These are phyloP conservation scores for Drosophila subpulchrella DNA, from an alignment of 1,140 invertebrate genomes.

Conservation along the genomic window DNA sequence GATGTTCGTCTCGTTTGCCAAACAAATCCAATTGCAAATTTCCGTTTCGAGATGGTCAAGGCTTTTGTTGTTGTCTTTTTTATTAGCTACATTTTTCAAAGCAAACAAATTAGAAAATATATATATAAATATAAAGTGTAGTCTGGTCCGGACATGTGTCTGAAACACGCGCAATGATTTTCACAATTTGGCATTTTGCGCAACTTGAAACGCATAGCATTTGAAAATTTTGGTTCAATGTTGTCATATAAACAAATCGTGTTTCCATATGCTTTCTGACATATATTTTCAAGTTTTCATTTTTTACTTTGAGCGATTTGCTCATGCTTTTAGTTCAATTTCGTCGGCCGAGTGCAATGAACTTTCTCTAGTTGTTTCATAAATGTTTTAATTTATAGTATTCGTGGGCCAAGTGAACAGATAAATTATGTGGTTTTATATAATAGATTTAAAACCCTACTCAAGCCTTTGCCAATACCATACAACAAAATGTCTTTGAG, in stretches of 20 bases:
- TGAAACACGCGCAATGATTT: slow-evolving; percentile 53
- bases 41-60: slow-evolving; percentile 63
- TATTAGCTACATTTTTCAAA: slow-evolving; percentile 53
- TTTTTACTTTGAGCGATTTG: slow-evolving; percentile 44
- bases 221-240: slow-evolving; percentile 59
- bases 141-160: slow-evolving; percentile 34
- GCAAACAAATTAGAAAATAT: slow-evolving; percentile 35
- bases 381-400: slow-evolving; percentile 4
- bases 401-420: not conserved
- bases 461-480: not conserved
- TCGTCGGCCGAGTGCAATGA: slow-evolving; percentile 63
- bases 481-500: not conserved
- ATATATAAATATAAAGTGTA: slow-evolving; percentile 27
- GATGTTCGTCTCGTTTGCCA: slow-evolving; percentile 52
- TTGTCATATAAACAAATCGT: slow-evolving; percentile 49
- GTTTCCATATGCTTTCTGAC: slow-evolving; percentile 50
- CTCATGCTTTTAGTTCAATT: slow-evolving; percentile 37
- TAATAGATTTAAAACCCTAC: not conserved
- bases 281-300: slow-evolving; percentile 53
- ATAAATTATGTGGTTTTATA: slow-evolving; percentile 2
- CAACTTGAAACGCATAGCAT: slow-evolving; percentile 59
- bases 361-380: slow-evolving; percentile 47
- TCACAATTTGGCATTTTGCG: slow-evolving; percentile 48
- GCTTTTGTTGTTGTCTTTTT: slow-evolving; percentile 48
- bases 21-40: slow-evolving; percentile 60